Evolutionary conservation across 2,888 invertebrate genomes (phyloP).

Genomic region (Tanaodytes sp.): DNA sequence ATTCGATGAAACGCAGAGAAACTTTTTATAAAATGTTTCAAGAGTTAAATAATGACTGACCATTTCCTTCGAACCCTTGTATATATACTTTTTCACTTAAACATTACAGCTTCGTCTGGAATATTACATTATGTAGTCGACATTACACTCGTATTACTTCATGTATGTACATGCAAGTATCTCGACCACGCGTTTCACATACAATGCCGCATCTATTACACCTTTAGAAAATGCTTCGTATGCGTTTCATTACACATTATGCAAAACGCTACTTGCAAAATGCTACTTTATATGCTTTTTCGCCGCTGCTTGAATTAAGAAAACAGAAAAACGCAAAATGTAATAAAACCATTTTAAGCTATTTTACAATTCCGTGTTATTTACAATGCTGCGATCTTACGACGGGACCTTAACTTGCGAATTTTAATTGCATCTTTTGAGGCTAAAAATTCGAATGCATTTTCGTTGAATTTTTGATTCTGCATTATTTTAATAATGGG

Average conservation of each 20-base stretch:
- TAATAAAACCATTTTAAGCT: not conserved
- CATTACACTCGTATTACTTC: constrained; percentile 54
- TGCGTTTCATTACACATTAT: constrained; percentile 35
- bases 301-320: constrained; percentile 14
- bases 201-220: constrained; percentile 9
- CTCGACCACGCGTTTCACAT: too few relatives aligned
- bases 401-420: too few relatives aligned
- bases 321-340: constrained; percentile 4
- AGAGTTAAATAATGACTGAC: too few relatives aligned
- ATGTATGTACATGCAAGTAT: constrained; percentile 31
- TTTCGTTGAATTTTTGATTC: too few relatives aligned
- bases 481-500: too few relatives aligned
- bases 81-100: constrained; percentile 34
- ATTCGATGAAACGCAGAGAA: too few relatives aligned
- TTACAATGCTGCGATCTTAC: too few relatives aligned
- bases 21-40: too few relatives aligned
- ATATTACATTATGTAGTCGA: constrained; percentile 58
- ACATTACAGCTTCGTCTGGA: constrained; percentile 41
- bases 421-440: too few relatives aligned
- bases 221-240: constrained; percentile 38
- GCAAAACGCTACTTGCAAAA: constrained; percentile 29
- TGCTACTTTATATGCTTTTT: constrained; percentile 13
- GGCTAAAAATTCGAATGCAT: too few relatives aligned
- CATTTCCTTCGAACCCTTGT: too few relatives aligned
- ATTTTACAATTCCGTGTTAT: too few relatives aligned